These are phyloP conservation scores for Pseudococcus longispinus DNA, from an alignment of 2,888 invertebrate genomes.

Conservation along the genomic window DNA sequence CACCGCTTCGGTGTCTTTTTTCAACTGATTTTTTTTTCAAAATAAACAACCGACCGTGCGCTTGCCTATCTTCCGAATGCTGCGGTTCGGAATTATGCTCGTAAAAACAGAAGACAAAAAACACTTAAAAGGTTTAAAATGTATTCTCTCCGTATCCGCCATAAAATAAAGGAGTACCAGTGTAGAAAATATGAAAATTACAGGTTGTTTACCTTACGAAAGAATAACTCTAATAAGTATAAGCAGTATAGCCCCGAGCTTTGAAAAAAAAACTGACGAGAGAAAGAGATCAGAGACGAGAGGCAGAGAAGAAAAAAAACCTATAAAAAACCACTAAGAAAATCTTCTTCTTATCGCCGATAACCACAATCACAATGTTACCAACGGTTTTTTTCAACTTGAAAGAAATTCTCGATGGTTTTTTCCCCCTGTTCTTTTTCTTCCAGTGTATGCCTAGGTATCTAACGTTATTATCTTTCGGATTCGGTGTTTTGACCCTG, in stretches of 20 bases:
- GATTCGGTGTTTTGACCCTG: not conserved
- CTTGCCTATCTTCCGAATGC: not conserved
- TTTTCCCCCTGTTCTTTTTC: not conserved
- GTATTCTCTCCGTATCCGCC: constrained; percentile 39
- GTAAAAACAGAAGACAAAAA: constrained; percentile 43
- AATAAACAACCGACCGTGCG: constrained; percentile 28
- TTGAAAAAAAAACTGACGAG: constrained; percentile 35
- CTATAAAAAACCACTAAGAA: constrained; percentile 45
- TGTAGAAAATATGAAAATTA: constrained; percentile 54
- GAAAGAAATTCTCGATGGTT: not conserved
- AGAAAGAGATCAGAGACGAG: constrained; percentile 27
- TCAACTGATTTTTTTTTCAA: not conserved
- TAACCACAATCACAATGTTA: constrained; percentile 43
- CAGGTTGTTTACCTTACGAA: constrained; percentile 54
- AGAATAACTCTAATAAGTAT: constrained; percentile 49
- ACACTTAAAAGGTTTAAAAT: constrained; percentile 44
- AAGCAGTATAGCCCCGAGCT: constrained; percentile 49
- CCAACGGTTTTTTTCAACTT: constrained; percentile 20
- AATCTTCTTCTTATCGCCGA: constrained; percentile 43
- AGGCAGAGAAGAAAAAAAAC: constrained; percentile 1
- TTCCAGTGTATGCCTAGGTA: not conserved
- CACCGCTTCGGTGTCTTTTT: not conserved
- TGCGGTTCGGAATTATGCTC: constrained; percentile 19
- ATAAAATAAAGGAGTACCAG: constrained; percentile 34
- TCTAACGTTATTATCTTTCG: not conserved